phyloP scores from a whole-genome alignment of 2,113 vertebrate genomes.

The Hemiscyllium ocellatum region DNA sequence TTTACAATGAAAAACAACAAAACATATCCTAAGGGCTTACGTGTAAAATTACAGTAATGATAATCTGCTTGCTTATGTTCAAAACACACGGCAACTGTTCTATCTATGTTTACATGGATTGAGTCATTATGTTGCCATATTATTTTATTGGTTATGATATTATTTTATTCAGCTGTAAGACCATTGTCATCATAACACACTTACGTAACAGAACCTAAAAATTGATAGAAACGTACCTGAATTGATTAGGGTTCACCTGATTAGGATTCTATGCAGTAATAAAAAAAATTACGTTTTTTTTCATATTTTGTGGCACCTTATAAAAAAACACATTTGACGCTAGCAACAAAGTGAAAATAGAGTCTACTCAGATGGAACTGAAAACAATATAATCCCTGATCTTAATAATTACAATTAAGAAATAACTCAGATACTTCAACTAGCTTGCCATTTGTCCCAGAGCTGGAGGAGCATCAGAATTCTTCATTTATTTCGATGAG shows the following conservation, averaged over 20 bases:
- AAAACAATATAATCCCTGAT: no score
- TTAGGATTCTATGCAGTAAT: background rate
- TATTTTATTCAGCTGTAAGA: slow-evolving; percentile 8
- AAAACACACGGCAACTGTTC: background rate
- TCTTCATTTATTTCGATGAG: background rate
- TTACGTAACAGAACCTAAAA: background rate
- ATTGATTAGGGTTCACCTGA: background rate
- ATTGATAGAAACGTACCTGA: background rate
- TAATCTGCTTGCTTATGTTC: slow-evolving; percentile 15
- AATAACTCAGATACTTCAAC: background rate
- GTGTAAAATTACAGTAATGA: slow-evolving; percentile 26
- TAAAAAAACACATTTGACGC: background rate
- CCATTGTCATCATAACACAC: background rate
- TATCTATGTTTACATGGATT: background rate
- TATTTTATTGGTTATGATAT: background rate
- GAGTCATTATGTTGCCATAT: background rate
- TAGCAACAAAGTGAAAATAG: slow-evolving; percentile 14
- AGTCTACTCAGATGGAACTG: background rate
- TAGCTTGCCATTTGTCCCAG: background rate
- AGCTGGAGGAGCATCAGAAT: background rate
- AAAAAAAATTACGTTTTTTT: background rate
- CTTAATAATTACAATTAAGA: slow-evolving; percentile 27
- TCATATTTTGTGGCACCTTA: background rate
- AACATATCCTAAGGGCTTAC: background rate
- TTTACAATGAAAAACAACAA: slow-evolving; percentile 16